A percentile compares a stretch with the other conserved stretches of the same genome.
Evolutionary conservation across 2,888 invertebrate genomes (phyloP).

Genomic region (Biston betularia): DNA sequence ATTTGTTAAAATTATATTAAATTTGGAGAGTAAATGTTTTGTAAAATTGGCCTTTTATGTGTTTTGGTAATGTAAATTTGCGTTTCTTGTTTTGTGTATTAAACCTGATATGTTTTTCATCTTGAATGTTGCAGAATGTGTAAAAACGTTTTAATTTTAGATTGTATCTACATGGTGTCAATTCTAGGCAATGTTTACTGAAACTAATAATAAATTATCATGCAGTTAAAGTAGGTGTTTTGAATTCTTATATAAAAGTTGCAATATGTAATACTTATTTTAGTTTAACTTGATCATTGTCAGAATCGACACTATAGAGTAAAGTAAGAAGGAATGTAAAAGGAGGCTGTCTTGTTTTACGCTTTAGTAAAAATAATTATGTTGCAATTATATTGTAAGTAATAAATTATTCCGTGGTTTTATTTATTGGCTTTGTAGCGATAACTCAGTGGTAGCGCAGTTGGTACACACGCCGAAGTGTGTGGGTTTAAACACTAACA

Average conservation of each 20-base stretch:
- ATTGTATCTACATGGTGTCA: conserved; percentile 25
- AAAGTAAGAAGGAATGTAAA: conserved; percentile 52
- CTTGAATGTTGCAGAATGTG: conserved; percentile 39
- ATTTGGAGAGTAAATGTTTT: neutral
- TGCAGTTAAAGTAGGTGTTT: neutral
- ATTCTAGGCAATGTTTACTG: neutral
- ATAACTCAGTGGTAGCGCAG: no score
- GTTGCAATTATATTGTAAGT: conserved; percentile 77
- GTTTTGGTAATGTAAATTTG: conserved; percentile 9
- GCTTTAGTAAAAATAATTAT: conserved; percentile 71
- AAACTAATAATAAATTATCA: neutral
- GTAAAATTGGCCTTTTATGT: conserved; percentile 3
- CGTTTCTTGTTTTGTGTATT: conserved; percentile 5
- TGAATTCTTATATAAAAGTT: neutral
- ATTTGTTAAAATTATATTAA: neutral
- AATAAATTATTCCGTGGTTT: conserved; percentile 60
- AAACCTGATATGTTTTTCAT: conserved; percentile 17
- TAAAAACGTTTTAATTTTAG: conserved; percentile 34
- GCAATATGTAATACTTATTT: neutral
- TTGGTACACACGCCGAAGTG: no score
- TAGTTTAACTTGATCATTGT: conserved; percentile 30
- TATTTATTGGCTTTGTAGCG: conserved; percentile 37
- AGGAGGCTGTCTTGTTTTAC: conserved; percentile 71
- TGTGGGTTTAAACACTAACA: no score
- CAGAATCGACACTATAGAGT: conserved; percentile 18